A percentile compares a stretch with the other conserved stretches of the same genome.
Evolutionary conservation across 2,888 invertebrate genomes (phyloP).

Genomic region (Apotomis turbidana): DNA sequence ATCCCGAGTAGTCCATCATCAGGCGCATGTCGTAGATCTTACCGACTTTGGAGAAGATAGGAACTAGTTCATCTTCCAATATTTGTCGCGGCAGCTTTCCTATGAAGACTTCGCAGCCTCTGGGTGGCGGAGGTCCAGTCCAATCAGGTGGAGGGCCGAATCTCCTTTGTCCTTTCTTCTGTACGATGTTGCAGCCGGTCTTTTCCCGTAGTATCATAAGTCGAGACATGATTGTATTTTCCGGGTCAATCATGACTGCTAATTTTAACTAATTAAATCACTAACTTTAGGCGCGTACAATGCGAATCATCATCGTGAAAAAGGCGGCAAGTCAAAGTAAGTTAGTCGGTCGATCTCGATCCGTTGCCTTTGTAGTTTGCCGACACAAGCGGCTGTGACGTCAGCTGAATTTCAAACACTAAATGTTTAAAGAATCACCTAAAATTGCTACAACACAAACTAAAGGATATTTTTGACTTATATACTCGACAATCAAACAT

Average conservation of each 20-base stretch:
- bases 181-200: slow-evolving; percentile 85
- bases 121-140: slow-evolving; percentile 78
- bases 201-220: slow-evolving; percentile 67
- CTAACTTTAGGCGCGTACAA: too few relatives aligned
- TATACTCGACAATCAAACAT: too few relatives aligned
- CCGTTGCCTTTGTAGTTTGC: too few relatives aligned
- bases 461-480: too few relatives aligned
- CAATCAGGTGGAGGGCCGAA: slow-evolving; percentile 86
- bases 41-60: slow-evolving; percentile 87
- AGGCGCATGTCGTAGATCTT: slow-evolving; percentile 89
- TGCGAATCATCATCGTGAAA: too few relatives aligned
- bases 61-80: slow-evolving; percentile 91
- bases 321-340: too few relatives aligned
- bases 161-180: slow-evolving; percentile 91
- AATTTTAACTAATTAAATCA: too few relatives aligned
- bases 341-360: too few relatives aligned
- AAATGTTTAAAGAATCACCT: too few relatives aligned
- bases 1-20: slow-evolving; percentile 93
- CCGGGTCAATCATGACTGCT: slow-evolving; percentile 59
- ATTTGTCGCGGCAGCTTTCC: slow-evolving; percentile 91
- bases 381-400: too few relatives aligned
- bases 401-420: too few relatives aligned
- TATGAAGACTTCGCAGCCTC: slow-evolving; percentile 91
- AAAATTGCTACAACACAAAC: too few relatives aligned
- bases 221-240: slow-evolving; percentile 58